Percentiles rank a stretch among this genome's conserved stretches.
Evolutionary conservation across 2,888 invertebrate species (phyloP).

Genomic region (Carpatolechia fugitivella): DNA sequence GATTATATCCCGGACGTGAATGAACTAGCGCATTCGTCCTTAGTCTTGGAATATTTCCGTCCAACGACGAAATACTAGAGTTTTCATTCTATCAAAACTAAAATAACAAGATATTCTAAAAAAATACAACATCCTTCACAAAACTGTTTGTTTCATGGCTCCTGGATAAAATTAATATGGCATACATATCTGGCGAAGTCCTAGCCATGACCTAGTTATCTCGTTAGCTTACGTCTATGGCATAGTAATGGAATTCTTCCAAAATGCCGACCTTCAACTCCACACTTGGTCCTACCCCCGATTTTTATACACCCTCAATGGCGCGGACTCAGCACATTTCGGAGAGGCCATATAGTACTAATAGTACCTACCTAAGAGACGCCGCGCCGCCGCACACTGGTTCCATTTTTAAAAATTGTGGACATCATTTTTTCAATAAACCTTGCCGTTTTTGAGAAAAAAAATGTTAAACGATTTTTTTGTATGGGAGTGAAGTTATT

Average conservation of each 20-base stretch:
- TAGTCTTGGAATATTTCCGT: too few species aligned
- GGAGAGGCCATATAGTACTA: neutral
- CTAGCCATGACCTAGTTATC: slow-evolving; percentile 10
- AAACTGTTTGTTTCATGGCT: neutral
- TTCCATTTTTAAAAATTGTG: too few species aligned
- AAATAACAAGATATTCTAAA: too few species aligned
- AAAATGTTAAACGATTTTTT: too few species aligned
- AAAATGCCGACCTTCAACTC: slow-evolving; percentile 14
- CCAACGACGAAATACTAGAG: too few species aligned
- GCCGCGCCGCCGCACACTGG: too few species aligned
- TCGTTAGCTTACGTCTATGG: neutral
- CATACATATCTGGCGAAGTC: neutral
- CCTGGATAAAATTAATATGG: neutral
- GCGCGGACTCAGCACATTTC: slow-evolving; percentile 5
- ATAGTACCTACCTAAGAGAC: neutral
- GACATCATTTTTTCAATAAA: too few species aligned
- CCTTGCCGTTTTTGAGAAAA: too few species aligned
- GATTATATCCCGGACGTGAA: neutral
- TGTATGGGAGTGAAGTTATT: too few species aligned
- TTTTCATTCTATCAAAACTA: too few species aligned
- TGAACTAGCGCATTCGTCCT: too few species aligned
- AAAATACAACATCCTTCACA: too few species aligned
- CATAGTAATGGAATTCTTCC: slow-evolving; percentile 18
- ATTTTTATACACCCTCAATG: slow-evolving; percentile 11
- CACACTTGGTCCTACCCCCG: slow-evolving; percentile 7